Conservation (phyloP, 2,113 vertebrate species). For the Nycticryphes semicollaris region DNA sequence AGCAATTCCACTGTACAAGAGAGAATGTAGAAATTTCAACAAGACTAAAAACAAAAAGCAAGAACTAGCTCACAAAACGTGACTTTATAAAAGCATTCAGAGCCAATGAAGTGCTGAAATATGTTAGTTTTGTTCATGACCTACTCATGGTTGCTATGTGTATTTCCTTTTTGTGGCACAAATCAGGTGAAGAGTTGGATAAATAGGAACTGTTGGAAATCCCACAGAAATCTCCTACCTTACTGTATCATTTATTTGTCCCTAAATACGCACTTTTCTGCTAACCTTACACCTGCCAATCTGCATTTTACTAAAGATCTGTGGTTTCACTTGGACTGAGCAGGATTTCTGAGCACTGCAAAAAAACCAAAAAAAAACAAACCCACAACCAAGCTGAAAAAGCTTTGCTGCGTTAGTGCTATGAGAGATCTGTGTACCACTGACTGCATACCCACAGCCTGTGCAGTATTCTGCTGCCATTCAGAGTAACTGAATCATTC, state of each 20-base stretch:
- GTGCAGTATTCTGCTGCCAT: background rate
- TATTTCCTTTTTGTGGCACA: background rate
- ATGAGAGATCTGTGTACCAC: background rate
- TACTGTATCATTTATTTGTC: background rate
- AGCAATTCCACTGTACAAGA: conserved; percentile 85
- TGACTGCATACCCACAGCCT: background rate
- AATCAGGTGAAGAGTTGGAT: background rate
- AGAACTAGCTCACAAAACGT: background rate
- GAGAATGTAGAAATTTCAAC: background rate
- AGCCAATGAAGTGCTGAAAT: background rate
- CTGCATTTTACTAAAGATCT: background rate
- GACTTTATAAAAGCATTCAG: background rate
- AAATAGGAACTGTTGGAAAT: background rate
- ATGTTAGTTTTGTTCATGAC: fast-evolving
- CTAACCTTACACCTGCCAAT: background rate
- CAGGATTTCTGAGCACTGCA: background rate
- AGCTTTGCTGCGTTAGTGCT: background rate
- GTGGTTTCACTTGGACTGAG: background rate
- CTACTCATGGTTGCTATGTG: background rate
- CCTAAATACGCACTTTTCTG: background rate
- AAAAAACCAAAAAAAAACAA: too few species aligned
- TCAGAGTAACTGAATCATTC: background rate
- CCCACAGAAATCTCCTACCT: background rate
- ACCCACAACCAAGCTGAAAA: background rate
- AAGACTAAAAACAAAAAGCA: background rate